Evolutionary conservation across 2,888 invertebrate genomes (phyloP).

Genomic region (Tortricodes alternella): DNA sequence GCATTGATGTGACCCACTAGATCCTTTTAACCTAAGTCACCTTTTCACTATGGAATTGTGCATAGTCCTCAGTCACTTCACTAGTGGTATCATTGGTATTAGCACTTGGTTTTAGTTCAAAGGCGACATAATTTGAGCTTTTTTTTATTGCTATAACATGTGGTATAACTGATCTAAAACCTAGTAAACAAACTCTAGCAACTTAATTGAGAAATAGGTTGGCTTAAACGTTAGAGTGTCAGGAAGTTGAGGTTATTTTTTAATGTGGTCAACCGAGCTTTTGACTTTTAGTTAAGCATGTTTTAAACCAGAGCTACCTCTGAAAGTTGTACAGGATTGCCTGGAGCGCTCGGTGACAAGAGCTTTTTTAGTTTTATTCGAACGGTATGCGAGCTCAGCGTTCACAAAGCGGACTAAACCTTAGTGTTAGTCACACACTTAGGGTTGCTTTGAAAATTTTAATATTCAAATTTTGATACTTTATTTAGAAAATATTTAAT

Average conservation of each 20-base stretch:
- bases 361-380: conserved; percentile 26
- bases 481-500: not conserved
- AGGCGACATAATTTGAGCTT: conserved; percentile 7
- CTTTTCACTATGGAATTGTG: conserved; percentile 38
- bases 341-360: conserved; percentile 16
- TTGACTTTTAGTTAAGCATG: not conserved
- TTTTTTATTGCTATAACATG: not conserved
- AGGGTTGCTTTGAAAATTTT: conserved; percentile 1
- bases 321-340: conserved; percentile 6
- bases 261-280: not conserved
- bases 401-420: conserved; percentile 17
- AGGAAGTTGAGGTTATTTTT: not conserved
- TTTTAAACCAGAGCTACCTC: conserved; percentile 12
- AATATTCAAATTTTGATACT: not conserved
- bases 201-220: not conserved
- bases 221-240: not conserved
- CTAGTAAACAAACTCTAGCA: not conserved
- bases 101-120: conserved; percentile 9
- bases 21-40: conserved; percentile 11
- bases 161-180: not conserved
- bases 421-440: not conserved
- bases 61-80: conserved; percentile 57
- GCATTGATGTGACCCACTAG: conserved; percentile 52
- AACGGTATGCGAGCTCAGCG: conserved; percentile 17
- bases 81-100: conserved; percentile 35